Conservation (phyloP, 2,888 invertebrate species). For the Tenthredo distinguenda region DNA sequence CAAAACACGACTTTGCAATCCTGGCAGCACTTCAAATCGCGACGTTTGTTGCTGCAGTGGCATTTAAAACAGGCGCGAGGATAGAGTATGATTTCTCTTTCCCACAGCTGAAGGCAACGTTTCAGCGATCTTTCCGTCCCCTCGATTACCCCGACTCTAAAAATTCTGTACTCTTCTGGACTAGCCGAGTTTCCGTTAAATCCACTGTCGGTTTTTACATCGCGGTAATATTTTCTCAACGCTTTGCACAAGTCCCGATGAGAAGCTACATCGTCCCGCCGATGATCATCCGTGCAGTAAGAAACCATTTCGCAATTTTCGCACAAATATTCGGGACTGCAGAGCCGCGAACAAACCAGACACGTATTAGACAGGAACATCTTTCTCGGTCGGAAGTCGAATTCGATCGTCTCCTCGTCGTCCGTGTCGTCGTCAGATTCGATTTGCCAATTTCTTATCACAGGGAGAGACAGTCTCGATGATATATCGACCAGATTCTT, state of each 20-base stretch:
- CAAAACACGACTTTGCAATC: slow-evolving; percentile 83
- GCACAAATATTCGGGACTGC: slow-evolving; percentile 69
- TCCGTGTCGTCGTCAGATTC: slow-evolving; percentile 68
- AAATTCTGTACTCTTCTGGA: slow-evolving; percentile 81
- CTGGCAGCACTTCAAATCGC: slow-evolving; percentile 80
- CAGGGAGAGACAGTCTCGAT: slow-evolving; percentile 18
- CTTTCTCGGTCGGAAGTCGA: slow-evolving; percentile 84
- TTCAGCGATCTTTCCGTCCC: slow-evolving; percentile 82
- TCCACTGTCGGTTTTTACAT: slow-evolving; percentile 79
- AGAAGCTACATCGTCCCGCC: slow-evolving; percentile 75
- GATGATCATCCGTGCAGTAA: slow-evolving; percentile 84
- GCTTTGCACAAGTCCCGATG: slow-evolving; percentile 84
- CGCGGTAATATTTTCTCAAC: slow-evolving; percentile 81
- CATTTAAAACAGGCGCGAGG: slow-evolving; percentile 84
- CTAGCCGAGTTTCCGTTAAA: slow-evolving; percentile 63
- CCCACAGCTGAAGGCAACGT: slow-evolving; percentile 82
- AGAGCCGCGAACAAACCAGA: slow-evolving; percentile 68
- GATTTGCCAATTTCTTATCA: background rate
- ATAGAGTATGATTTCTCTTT: slow-evolving; percentile 85
- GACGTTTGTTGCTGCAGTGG: slow-evolving; percentile 78
- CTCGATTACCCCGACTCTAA: slow-evolving; percentile 83
- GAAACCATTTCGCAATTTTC: slow-evolving; percentile 82
- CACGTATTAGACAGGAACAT: slow-evolving; percentile 83
- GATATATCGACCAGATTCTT: slow-evolving; percentile 14
- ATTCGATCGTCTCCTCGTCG: slow-evolving; percentile 82